Base-by-base conservation (phyloP, 2,888 invertebrate species). In the Cancer borealis region DNA sequence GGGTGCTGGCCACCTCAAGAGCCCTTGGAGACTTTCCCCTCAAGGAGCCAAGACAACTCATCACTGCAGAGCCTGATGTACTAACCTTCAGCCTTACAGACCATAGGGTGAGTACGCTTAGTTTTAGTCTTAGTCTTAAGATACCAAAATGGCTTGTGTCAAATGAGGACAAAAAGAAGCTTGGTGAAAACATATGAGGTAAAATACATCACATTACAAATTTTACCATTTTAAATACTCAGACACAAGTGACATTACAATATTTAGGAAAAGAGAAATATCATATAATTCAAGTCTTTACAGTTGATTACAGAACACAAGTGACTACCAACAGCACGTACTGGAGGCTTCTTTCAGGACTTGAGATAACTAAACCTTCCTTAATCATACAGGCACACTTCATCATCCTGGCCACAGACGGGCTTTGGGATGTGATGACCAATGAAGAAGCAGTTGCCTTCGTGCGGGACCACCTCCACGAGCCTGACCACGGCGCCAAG, bases 1-100 rank as follows among this genome's bases (percentile, higher is more conserved):
- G 99, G 8, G 98, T 99, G 96, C 97, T 99, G 96, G 99, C 99
- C 17, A 99, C 99, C 60, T 99, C 99, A 14, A 97, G 99, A 96
- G 99, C 99, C 0, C 97, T 99, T 96, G 99, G 99, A 30, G 99
- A 99, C 97, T 99, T 98, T 97, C 99, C 99, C 2, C 97, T 99
- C 45, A 99, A 99, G 96, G 99, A 99, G 96, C 98, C 98, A 96
- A 98, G 98, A 96, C 94, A 94, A n/a, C 97, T 99, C 96, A 98
- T 99, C 94, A 99, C 99, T 96, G 99, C 99, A 3, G 98, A 99
- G 96, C 99, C 99, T 10, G 99, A 94, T 54, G 93, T 94, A n/a
- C 60, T 94, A 8, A 94, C 92, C 3, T 94, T 94, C 60, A 94
- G 94, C 54, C 92, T 94, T 10, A 66, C 91, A 73, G 94, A 94